Evolutionary conservation across 2,888 invertebrate species (phyloP).

Genomic region (Dicyrtomina minuta): DNA sequence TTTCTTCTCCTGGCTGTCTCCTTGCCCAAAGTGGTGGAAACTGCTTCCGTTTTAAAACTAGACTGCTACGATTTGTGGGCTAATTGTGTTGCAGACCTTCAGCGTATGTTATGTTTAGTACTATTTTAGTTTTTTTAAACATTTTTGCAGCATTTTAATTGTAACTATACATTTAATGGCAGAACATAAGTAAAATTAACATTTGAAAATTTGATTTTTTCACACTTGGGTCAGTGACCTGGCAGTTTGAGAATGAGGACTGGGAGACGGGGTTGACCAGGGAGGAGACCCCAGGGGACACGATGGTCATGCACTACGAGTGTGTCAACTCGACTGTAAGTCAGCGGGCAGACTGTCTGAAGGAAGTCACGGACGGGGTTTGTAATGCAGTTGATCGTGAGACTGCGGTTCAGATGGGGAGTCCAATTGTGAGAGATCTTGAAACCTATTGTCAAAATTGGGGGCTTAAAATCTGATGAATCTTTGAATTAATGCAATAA

Average conservation of each 20-base stretch:
- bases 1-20: too few species aligned
- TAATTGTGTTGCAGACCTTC: neutral
- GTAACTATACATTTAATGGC: too few species aligned
- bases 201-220: too few species aligned
- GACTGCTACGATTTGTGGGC: neutral
- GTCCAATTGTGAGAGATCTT: neutral
- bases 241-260: conserved; percentile 1
- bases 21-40: too few species aligned
- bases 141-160: too few species aligned
- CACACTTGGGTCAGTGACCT: neutral
- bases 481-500: too few species aligned
- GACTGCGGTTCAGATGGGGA: neutral
- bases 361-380: conserved; percentile 6
- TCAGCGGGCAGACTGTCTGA: neutral
- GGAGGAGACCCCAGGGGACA: neutral
- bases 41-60: too few species aligned
- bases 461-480: too few species aligned
- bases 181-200: too few species aligned
- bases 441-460: neutral
- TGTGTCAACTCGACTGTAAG: neutral
- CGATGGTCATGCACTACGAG: conserved; percentile 4
- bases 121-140: too few species aligned
- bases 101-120: neutral
- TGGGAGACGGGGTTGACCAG: neutral
- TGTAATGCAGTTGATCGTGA: neutral